These are phyloP conservation scores for Chlorospingus flavigularis DNA, from an alignment of 2,797 vertebrate species.

Conservation along the genomic window DNA sequence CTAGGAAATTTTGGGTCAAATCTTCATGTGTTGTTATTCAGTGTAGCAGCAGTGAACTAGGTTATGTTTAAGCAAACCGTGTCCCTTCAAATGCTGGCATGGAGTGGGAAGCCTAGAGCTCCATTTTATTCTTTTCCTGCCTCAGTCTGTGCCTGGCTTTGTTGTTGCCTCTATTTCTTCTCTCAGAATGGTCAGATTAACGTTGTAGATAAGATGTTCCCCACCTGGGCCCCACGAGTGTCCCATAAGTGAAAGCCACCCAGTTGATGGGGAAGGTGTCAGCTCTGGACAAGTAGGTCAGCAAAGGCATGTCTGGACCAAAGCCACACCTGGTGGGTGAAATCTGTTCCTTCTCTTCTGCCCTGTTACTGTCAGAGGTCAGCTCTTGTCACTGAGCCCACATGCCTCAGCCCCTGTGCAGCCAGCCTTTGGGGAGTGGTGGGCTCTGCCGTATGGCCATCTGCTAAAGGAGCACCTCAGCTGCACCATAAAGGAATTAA, in stretches of 20 bases:
- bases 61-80: not conserved
- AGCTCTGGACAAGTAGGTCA: not conserved
- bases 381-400: not conserved
- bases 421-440: not conserved
- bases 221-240: rapidly evolving
- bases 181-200: not conserved
- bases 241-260: not conserved
- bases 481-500: not conserved
- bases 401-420: not conserved
- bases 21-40: not conserved
- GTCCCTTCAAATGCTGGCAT: not conserved
- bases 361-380: not conserved
- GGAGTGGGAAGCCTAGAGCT: not conserved
- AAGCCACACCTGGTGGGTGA: not conserved
- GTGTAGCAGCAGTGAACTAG: not conserved
- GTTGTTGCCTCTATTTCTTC: not conserved
- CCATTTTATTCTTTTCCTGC: not conserved
- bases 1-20: not conserved
- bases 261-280: not conserved
- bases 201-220: not conserved
- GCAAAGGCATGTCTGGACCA: not conserved
- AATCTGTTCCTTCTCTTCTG: not conserved
- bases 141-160: not conserved
- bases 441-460: not conserved
- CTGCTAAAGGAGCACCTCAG: not conserved